phyloP scores from a whole-genome alignment of 2,797 vertebrate genomes.

The Centroberyx gerrardi region DNA sequence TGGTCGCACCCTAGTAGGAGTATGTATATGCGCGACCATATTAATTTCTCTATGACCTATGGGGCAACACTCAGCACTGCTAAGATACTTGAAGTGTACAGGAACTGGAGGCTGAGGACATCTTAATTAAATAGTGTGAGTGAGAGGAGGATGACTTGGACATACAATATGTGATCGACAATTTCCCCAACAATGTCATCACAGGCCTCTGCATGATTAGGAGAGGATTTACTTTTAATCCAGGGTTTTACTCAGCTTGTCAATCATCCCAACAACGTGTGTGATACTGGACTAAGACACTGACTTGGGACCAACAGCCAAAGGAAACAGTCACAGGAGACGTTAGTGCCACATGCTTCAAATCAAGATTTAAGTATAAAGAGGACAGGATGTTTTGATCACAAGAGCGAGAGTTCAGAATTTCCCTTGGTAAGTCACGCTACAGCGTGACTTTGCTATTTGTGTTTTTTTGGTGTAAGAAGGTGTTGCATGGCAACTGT shows the following conservation, averaged over 20 bases:
- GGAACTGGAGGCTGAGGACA: slow-evolving; percentile 29
- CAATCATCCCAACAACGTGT: slow-evolving; percentile 57
- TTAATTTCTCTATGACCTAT: too few species aligned
- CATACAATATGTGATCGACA: slow-evolving; percentile 40
- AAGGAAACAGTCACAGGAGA: slow-evolving; percentile 25
- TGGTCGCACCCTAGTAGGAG: too few species aligned
- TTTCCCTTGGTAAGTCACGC: background rate
- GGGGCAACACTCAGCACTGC: background rate
- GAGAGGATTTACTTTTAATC: slow-evolving; percentile 75
- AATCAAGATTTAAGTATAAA: background rate
- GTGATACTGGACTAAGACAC: slow-evolving; percentile 21
- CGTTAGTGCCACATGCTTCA: slow-evolving; percentile 36
- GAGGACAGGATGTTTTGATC: background rate
- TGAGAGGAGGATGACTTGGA: slow-evolving; percentile 50
- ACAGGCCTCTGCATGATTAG: slow-evolving; percentile 52
- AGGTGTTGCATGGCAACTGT: slow-evolving; percentile 17
- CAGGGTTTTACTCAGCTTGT: slow-evolving; percentile 56
- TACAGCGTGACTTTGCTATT: background rate
- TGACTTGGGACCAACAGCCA: background rate
- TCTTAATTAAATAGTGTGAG: slow-evolving; percentile 68
- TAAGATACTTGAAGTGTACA: slow-evolving; percentile 19
- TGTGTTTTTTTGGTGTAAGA: slow-evolving; percentile 23
- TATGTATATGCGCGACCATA: too few species aligned
- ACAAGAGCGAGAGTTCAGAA: background rate
- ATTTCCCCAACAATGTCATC: slow-evolving; percentile 47